Evolutionary conservation across 1,140 invertebrate species (phyloP).

Genomic region (Cheumatopsyche charites): DNA sequence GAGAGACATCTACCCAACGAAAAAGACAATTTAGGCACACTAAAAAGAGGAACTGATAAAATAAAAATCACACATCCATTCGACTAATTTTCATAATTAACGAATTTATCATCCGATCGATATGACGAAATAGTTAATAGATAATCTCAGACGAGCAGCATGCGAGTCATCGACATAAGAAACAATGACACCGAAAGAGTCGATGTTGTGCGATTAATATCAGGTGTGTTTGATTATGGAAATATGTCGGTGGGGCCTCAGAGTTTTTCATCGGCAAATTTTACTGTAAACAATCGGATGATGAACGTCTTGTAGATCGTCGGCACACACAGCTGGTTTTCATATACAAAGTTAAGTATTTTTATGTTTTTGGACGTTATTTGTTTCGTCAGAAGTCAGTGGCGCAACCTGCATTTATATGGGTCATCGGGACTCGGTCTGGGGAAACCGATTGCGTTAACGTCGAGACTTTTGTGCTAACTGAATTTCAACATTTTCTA

Average conservation of each 20-base stretch:
- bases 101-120: too few relatives aligned
- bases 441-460: background rate
- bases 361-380: background rate
- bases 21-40: too few relatives aligned
- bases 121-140: too few relatives aligned
- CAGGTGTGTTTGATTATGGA: slow-evolving; percentile 4
- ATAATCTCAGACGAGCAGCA: too few relatives aligned
- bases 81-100: too few relatives aligned
- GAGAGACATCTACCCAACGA: too few relatives aligned
- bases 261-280: slow-evolving; percentile 16
- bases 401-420: slow-evolving; percentile 4
- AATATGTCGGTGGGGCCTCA: slow-evolving; percentile 7
- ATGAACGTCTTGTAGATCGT: background rate
- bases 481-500: too few relatives aligned
- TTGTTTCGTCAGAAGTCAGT: slow-evolving; percentile 6
- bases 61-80: too few relatives aligned
- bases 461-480: too few relatives aligned
- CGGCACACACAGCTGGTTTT: slow-evolving; percentile 8
- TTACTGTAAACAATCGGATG: slow-evolving; percentile 13
- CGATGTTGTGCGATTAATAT: background rate
- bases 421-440: slow-evolving; percentile 3
- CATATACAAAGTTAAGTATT: background rate
- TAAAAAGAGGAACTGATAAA: too few relatives aligned
- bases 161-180: too few relatives aligned
- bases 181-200: too few relatives aligned